Evolutionary conservation across 2,888 invertebrate genomes (phyloP).

Genomic region (Eupelmus urozonus): DNA sequence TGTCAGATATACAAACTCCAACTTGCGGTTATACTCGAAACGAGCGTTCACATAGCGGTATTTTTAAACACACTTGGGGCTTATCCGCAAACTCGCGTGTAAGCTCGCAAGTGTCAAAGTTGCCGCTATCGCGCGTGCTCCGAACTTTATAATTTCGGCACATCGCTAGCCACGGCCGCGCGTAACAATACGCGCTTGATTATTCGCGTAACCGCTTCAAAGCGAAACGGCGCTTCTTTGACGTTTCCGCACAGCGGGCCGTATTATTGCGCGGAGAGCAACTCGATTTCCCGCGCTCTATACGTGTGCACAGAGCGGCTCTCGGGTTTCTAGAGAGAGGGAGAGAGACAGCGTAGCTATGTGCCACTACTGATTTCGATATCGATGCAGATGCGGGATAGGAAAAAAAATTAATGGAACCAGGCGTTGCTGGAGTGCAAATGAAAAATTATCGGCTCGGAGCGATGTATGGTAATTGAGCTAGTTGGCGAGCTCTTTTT

Average conservation of each 20-base stretch:
- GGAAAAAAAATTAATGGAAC: too few species aligned
- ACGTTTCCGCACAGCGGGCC: not conserved
- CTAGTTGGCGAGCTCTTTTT: not conserved
- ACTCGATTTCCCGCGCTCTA: constrained; percentile 14
- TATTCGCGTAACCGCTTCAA: constrained; percentile 23
- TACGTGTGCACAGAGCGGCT: not conserved
- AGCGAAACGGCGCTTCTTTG: not conserved
- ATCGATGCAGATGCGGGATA: constrained; percentile 9
- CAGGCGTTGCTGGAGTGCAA: too few species aligned
- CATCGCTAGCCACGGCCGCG: too few species aligned
- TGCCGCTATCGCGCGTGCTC: too few species aligned
- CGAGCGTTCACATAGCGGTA: too few species aligned
- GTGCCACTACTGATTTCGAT: constrained; percentile 24
- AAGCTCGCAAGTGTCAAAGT: too few species aligned
- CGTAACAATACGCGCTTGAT: constrained; percentile 27
- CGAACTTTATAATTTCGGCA: too few species aligned
- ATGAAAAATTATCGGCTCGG: constrained; percentile 19
- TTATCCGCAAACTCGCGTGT: too few species aligned
- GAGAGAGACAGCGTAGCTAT: too few species aligned
- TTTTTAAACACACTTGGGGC: too few species aligned
- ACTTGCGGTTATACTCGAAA: too few species aligned
- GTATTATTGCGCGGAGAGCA: constrained; percentile 6
- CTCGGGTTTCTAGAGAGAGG: not conserved
- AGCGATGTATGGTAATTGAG: not conserved
- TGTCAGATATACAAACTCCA: too few species aligned